A percentile compares a stretch with the other conserved stretches of the same genome.
Conservation (phyloP, 2,888 invertebrate species). For the Agrilus cyanescens region DNA sequence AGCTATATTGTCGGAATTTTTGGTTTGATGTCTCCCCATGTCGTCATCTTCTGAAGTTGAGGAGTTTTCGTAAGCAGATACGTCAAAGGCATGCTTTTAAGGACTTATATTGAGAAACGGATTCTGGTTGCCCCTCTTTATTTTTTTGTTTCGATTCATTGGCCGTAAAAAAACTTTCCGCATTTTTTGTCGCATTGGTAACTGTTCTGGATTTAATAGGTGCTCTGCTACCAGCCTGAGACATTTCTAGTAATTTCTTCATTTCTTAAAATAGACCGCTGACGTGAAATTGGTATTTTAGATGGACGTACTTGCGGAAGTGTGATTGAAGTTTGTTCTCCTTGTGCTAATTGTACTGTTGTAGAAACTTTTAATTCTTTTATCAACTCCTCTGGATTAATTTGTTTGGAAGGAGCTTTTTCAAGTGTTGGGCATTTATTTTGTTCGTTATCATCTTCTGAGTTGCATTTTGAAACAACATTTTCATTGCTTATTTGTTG, state of each 20-base stretch:
- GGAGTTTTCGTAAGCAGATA: not conserved
- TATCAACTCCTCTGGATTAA: not conserved
- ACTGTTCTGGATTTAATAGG: slow-evolving; percentile 20
- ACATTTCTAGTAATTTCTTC: slow-evolving; percentile 21
- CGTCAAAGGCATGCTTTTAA: not conserved
- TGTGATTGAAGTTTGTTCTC: slow-evolving; percentile 22
- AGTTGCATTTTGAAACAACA: too few relatives aligned
- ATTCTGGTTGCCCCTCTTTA: not conserved
- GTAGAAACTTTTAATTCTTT: slow-evolving; percentile 22
- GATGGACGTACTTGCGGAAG: slow-evolving; percentile 24
- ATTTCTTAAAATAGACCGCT: slow-evolving; percentile 24
- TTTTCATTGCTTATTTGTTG: slow-evolving; percentile 1
- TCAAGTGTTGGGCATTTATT: not conserved
- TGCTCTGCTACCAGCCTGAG: slow-evolving; percentile 24
- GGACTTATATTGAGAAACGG: too few relatives aligned
- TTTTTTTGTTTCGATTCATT: not conserved
- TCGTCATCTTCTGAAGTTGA: slow-evolving; percentile 5
- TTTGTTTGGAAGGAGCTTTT: too few relatives aligned
- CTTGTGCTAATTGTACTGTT: slow-evolving; percentile 28
- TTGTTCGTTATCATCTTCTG: not conserved
- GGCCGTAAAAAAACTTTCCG: slow-evolving; percentile 1
- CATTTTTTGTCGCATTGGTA: not conserved
- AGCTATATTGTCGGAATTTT: slow-evolving; percentile 17
- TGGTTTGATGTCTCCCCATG: not conserved
- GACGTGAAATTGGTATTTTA: slow-evolving; percentile 30